phyloP scores from a whole-genome alignment of 2,797 vertebrate genomes.

The Betta splendens region DNA sequence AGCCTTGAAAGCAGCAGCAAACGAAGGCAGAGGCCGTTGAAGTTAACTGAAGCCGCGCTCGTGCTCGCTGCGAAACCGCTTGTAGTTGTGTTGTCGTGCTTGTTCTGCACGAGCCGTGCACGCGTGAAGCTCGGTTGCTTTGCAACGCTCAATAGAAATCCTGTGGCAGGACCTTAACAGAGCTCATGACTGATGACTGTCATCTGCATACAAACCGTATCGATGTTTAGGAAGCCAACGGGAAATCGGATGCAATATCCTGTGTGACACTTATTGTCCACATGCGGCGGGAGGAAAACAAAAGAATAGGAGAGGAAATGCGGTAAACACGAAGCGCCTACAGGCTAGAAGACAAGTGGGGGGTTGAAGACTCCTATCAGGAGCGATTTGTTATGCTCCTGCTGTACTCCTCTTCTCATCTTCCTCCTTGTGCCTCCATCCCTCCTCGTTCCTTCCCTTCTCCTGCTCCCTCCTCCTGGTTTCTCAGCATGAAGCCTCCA shows the following conservation, averaged over 20 bases:
- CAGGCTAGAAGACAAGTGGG: conserved; percentile 69
- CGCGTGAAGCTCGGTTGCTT: too few species aligned
- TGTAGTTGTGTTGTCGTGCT: too few species aligned
- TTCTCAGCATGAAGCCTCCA: conserved; percentile 68
- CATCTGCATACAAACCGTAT: too few species aligned
- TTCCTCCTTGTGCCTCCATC: conserved; percentile 62
- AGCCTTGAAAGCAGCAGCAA: too few species aligned
- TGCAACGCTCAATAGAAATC: too few species aligned
- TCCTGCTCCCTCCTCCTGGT: conserved; percentile 54
- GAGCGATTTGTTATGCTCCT: conserved; percentile 76
- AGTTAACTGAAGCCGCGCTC: too few species aligned
- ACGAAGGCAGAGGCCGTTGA: too few species aligned
- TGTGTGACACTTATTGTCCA: conserved; percentile 19
- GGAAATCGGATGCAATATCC: conserved; percentile 17
- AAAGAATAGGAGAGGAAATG: conserved; percentile 48
- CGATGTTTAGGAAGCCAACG: too few species aligned
- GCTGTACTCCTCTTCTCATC: conserved; percentile 66
- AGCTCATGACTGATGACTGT: too few species aligned
- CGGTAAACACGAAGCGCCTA: conserved; percentile 73
- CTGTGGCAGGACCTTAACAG: too few species aligned
- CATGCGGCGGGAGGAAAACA: conserved; percentile 13
- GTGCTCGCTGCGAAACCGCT: too few species aligned
- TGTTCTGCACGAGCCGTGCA: too few species aligned
- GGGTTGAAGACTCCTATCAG: conserved; percentile 74
- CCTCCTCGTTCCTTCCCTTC: conserved; percentile 46